Percentiles rank a stretch among this genome's conserved stretches.
Evolutionary conservation across 2,797 vertebrate genomes (phyloP).

Genomic region (Microctenopoma stevenorrisi): DNA sequence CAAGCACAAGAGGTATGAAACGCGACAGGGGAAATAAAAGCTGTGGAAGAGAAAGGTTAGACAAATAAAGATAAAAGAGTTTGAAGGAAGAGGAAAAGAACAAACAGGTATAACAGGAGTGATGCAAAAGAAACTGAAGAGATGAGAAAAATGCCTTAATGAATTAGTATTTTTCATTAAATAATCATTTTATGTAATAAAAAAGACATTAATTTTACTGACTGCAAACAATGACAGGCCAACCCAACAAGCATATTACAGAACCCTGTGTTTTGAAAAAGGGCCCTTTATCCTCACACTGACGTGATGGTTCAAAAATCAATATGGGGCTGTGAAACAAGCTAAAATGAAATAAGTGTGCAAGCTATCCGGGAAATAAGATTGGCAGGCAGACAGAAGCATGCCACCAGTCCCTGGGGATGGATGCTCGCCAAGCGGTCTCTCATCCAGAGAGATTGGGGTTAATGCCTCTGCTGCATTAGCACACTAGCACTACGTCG

Average conservation of each 20-base stretch:
- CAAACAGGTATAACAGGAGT: background rate
- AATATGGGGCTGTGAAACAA: slow-evolving; percentile 78
- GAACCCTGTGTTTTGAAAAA: slow-evolving; percentile 43
- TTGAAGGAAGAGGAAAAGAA: slow-evolving; percentile 35
- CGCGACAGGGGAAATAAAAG: slow-evolving; percentile 74
- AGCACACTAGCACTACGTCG: slow-evolving; percentile 55
- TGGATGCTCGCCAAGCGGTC: slow-evolving; percentile 59
- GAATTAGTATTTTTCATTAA: background rate
- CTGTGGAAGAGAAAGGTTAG: slow-evolving; percentile 55
- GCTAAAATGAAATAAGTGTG: slow-evolving; percentile 82
- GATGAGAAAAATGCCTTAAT: no score
- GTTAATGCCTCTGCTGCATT: slow-evolving; percentile 81
- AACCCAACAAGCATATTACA: slow-evolving; percentile 64
- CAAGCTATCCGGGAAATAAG: slow-evolving; percentile 81
- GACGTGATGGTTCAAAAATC: slow-evolving; percentile 77
- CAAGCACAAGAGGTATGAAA: slow-evolving; percentile 46
- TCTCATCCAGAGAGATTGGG: slow-evolving; percentile 68
- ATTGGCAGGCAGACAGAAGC: slow-evolving; percentile 75
- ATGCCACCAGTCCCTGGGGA: slow-evolving; percentile 73
- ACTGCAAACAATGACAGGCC: slow-evolving; percentile 42
- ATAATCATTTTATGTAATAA: slow-evolving; percentile 39
- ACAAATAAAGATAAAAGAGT: slow-evolving; percentile 55
- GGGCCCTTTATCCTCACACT: slow-evolving; percentile 65
- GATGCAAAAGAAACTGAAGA: slow-evolving; percentile 2
- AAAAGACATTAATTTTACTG: slow-evolving; percentile 52